Base-by-base conservation (phyloP, 2,113 vertebrate genomes). In the Equus przewalskii region DNA sequence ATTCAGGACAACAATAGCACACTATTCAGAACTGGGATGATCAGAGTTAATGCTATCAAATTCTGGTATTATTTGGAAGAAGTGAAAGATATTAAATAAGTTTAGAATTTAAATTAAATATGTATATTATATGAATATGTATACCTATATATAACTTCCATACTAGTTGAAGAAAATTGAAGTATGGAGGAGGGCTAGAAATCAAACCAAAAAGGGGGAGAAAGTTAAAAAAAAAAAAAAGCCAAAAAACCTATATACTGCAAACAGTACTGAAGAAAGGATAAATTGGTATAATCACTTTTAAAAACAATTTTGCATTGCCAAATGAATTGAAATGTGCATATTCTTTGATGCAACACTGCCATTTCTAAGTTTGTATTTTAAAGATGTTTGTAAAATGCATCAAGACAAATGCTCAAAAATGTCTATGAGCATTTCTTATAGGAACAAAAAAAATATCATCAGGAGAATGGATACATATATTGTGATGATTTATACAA, bases 21-120 rank as follows among this genome's bases (percentile, higher is more conserved):
- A 41, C 9, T 72, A n/a, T 76, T 92, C n/a, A 84, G 5, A 92
- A 64, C 41, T 41, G 19, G 9, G 24, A 13, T n/a, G 7, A 21
- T 36, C 36, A 33, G 11, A 41, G n/a, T 79, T 46, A 83, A 44
- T 62, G 51, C 19, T 41, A 73, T 10, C 65, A 65, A 94, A 75
- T 60, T 82, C 28, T 36, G 9, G 1, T 22, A n/a, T 72, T 62
- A 60, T 60, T 75, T 86, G 28, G 49, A 76, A 95, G 51, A 91
- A 82, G 26, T 41, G 86, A 73, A 41, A 79, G 24, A 79, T 56
- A 86, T 16, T 64, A 28, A 49, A 9, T 46, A 86, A 49, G 6
- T 72, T 92, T 76, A 90, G 33, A 94, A 69, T 89, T 85, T 72
- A 83, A 81, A 41, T 30, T 88, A 73, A 69, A 33, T n/a, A 28